These are phyloP conservation scores for Allacma fusca DNA, from an alignment of 2,888 invertebrate genomes.

Conservation along the genomic window DNA sequence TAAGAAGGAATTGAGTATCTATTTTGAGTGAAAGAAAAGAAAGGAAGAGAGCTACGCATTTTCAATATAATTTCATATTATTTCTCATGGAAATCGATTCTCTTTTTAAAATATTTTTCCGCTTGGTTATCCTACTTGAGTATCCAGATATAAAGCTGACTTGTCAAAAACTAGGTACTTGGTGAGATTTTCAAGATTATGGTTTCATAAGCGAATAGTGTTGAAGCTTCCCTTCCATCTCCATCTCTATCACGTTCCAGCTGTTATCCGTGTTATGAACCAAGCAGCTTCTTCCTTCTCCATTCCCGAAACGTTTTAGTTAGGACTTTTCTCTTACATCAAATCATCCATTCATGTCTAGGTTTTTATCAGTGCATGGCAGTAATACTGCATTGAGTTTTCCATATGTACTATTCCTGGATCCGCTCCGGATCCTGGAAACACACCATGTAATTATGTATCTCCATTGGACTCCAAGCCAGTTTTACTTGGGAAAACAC, in stretches of 20 bases:
- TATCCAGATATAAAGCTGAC: conserved; percentile 48
- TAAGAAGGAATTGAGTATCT: too few relatives aligned
- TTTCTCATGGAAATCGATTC: conserved; percentile 47
- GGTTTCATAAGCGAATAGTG: conserved; percentile 24
- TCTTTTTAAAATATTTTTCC: conserved; percentile 50
- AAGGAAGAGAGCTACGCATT: conserved; percentile 36
- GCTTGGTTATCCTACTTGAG: conserved; percentile 46
- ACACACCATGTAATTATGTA: not conserved
- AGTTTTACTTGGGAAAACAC: conserved; percentile 27
- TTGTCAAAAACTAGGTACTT: conserved; percentile 54
- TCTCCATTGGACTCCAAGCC: not conserved
- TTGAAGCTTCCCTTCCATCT: conserved; percentile 40
- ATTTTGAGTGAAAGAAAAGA: conserved; percentile 47
- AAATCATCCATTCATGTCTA: not conserved
- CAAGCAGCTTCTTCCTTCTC: conserved; percentile 29
- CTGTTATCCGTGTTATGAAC: not conserved
- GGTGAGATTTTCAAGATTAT: conserved; percentile 56
- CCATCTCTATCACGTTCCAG: conserved; percentile 43
- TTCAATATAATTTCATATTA: conserved; percentile 50
- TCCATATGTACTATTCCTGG: too few relatives aligned
- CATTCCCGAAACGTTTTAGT: not conserved
- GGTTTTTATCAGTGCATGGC: too few relatives aligned
- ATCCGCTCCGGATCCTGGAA: too few relatives aligned
- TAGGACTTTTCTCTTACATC: not conserved
- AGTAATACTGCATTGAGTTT: too few relatives aligned